A percentile compares a stretch with the other conserved stretches of the same genome.
Evolutionary conservation across 1,140 invertebrate genomes (phyloP).

Genomic region (Cyphomyrmex costatus): DNA sequence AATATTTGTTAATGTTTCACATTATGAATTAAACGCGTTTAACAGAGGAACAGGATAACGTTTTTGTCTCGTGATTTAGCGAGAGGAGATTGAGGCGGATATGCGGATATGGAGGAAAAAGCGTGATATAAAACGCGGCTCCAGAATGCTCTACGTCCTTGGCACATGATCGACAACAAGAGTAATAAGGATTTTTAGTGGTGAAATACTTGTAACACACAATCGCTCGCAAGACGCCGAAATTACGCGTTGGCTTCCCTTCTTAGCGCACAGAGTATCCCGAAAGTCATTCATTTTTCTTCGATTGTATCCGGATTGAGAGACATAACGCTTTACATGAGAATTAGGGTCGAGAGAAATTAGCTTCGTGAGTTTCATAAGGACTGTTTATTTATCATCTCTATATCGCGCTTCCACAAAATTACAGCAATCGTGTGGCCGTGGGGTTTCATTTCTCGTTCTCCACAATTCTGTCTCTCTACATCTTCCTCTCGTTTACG

Average conservation of each 20-base stretch:
- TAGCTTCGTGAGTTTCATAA: neutral
- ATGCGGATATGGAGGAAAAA: constrained; percentile 56
- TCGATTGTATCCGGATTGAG: neutral
- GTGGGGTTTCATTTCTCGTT: neutral
- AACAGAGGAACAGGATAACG: neutral
- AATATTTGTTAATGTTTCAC: constrained; percentile 4
- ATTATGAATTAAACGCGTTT: neutral
- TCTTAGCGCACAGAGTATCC: constrained; percentile 17
- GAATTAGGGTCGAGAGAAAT: neutral
- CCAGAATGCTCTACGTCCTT: constrained; percentile 60
- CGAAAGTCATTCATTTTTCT: neutral
- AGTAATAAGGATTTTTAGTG: constrained; percentile 65
- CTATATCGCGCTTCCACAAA: too few species aligned
- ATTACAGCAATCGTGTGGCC: neutral
- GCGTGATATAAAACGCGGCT: constrained; percentile 57
- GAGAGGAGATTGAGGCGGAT: constrained; percentile 31
- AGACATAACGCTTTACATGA: neutral
- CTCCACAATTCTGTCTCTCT: neutral
- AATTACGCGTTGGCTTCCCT: constrained; percentile 52
- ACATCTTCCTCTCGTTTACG: neutral
- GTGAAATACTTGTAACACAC: constrained; percentile 39
- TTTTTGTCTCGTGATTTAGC: constrained; percentile 25
- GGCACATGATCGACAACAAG: constrained; percentile 70
- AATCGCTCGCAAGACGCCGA: constrained; percentile 48
- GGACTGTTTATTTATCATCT: neutral